phyloP scores from a whole-genome alignment of 2,888 invertebrate species.

The Chaetoderma sp. region DNA sequence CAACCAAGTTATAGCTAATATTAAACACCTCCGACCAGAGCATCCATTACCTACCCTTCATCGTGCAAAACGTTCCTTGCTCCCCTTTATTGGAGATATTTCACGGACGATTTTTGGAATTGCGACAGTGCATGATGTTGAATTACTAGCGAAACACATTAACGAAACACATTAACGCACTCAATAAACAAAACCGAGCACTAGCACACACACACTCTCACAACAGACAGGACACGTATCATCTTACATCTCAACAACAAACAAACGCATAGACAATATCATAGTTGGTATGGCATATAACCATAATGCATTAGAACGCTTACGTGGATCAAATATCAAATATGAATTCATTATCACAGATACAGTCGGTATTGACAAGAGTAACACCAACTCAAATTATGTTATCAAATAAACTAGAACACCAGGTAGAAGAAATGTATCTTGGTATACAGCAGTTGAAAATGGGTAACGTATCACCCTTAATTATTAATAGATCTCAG shows the following conservation, averaged over 20 bases:
- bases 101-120: constrained; percentile 8
- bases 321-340: too few relatives aligned
- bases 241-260: neutral
- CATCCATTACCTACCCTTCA: too few relatives aligned
- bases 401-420: neutral
- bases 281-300: neutral
- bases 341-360: too few relatives aligned
- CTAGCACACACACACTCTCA: neutral
- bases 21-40: too few relatives aligned
- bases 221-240: neutral
- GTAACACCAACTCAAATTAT: too few relatives aligned
- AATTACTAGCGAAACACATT: constrained; percentile 11
- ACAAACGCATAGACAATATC: neutral
- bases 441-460: neutral
- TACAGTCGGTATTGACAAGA: too few relatives aligned
- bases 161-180: neutral
- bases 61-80: neutral
- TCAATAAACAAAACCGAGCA: too few relatives aligned
- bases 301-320: neutral
- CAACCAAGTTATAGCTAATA: too few relatives aligned
- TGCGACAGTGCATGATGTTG: constrained; percentile 9
- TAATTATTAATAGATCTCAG: neutral
- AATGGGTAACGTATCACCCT: neutral
- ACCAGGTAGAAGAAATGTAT: neutral
- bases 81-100: constrained; percentile 5